Conservation (phyloP, 2,888 invertebrate species). For the Lithophane ornitopus region DNA sequence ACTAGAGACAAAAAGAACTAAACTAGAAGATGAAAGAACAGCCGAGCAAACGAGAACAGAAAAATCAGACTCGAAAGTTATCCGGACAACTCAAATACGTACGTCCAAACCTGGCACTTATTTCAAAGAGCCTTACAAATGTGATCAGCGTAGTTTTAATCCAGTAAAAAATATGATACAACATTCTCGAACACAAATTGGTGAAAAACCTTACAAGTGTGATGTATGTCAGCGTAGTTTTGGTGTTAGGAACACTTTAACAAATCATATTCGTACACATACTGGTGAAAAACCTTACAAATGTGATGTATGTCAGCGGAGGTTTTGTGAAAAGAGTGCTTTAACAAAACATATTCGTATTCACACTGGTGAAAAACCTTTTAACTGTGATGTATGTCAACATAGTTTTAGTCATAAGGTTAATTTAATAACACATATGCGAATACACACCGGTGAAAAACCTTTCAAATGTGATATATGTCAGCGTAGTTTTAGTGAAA, state of each 20-base stretch:
- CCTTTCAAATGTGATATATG: background rate
- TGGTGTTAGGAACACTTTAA: background rate
- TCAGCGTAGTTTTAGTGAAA: background rate
- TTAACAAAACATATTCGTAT: background rate
- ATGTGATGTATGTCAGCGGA: background rate
- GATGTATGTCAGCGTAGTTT: background rate
- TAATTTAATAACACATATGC: background rate
- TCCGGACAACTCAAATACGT: background rate
- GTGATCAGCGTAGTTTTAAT: background rate
- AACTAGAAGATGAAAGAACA: background rate
- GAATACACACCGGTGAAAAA: slow-evolving; percentile 1
- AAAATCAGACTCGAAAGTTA: background rate
- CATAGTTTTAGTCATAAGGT: background rate
- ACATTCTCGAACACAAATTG: too few relatives aligned
- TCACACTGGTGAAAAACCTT: slow-evolving; percentile 7
- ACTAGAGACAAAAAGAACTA: background rate
- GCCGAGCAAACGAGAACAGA: background rate
- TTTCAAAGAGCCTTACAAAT: slow-evolving; percentile 1
- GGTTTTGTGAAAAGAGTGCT: background rate
- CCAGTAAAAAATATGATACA: too few relatives aligned
- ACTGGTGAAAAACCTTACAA: background rate
- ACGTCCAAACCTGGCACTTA: background rate
- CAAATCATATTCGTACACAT: background rate
- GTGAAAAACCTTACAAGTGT: background rate
- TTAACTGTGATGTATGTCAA: background rate